Evolutionary conservation across 2,797 vertebrate genomes (phyloP), one percentile per base, ranked within the genome.

Genomic region (Cephalopachus bancanus): DNA sequence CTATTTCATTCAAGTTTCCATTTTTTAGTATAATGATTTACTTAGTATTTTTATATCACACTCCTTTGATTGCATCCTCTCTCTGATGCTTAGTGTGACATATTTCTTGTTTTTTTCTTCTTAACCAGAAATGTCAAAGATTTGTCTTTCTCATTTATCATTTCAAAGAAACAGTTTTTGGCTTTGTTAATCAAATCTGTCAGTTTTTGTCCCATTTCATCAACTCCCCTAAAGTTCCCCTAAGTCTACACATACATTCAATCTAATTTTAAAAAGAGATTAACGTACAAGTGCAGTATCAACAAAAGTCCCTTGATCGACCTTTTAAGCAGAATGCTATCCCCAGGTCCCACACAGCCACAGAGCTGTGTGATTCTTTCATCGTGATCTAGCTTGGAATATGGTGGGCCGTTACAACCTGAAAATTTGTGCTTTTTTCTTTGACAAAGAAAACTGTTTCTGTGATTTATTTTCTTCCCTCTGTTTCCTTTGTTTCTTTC

Each of bases 121-220:
- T 83, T 64, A 94, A 57, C 84, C 20, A 72, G 57, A 95, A 69
- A 60, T 30, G 53, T 11, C 24, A 72, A 79, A 94, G 51, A 67
- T 71, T n/a, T 89, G 10, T 92, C 16, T 96, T 85, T 79, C 15
- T 83, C 94, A 76, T 57, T 92, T 88, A 80, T 80, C 49, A 95
- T 93, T 92, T 90, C 53, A 86, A 90, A 92, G 22, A 69, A 17
- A 49, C 3, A n/a, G 17, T 5, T 59, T 93, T 92, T 44, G 4
- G 22, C 76, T 86, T 93, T 89, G 5, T 86, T 74, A 30, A 93
- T 17, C 17, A 60, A 26, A 22, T 93, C 84, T 91, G 28, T n/a
- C 57, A 24, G 10, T 83, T 94, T 94, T 80, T 74, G 28, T n/a
- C 2, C 12, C 10, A 84, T 91, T 93, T 83, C 5, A 84, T 84